Percentiles rank a stretch among this genome's conserved stretches.
Conservation (phyloP, 2,888 invertebrate genomes). For the Megamerina dolium region DNA sequence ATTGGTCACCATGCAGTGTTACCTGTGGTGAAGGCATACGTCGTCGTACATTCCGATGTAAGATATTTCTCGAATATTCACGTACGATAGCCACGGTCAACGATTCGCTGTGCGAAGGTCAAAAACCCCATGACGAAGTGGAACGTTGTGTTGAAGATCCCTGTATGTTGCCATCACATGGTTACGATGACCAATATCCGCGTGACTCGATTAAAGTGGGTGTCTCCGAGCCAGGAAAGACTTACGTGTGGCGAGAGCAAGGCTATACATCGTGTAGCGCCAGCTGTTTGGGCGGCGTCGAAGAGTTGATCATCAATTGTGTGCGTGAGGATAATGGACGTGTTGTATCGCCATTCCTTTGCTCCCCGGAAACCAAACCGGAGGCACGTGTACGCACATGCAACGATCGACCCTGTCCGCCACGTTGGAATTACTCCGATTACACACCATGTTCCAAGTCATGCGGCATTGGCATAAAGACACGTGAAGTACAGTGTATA, state of each 20-base stretch:
- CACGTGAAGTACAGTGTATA: slow-evolving; percentile 63
- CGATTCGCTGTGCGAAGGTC: slow-evolving; percentile 80
- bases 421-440: slow-evolving; percentile 87
- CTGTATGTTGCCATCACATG: slow-evolving; percentile 62
- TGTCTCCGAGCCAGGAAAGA: slow-evolving; percentile 69
- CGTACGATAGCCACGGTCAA: slow-evolving; percentile 81
- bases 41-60: slow-evolving; percentile 86
- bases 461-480: slow-evolving; percentile 91
- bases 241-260: slow-evolving; percentile 82
- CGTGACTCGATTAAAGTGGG: slow-evolving; percentile 57
- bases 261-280: slow-evolving; percentile 92
- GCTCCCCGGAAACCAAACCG: slow-evolving; percentile 79
- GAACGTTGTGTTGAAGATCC: slow-evolving; percentile 76
- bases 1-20: slow-evolving; percentile 89
- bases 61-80: slow-evolving; percentile 89
- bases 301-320: slow-evolving; percentile 84
- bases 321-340: slow-evolving; percentile 80
- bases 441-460: slow-evolving; percentile 86
- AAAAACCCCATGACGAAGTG: slow-evolving; percentile 73
- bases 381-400: slow-evolving; percentile 84
- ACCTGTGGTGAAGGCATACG: slow-evolving; percentile 86
- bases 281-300: slow-evolving; percentile 82
- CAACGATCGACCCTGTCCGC: slow-evolving; percentile 93
- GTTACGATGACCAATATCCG: slow-evolving; percentile 49
- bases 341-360: slow-evolving; percentile 81